Conservation (phyloP, 2,888 invertebrate genomes). For the Zele albiditarsus region DNA sequence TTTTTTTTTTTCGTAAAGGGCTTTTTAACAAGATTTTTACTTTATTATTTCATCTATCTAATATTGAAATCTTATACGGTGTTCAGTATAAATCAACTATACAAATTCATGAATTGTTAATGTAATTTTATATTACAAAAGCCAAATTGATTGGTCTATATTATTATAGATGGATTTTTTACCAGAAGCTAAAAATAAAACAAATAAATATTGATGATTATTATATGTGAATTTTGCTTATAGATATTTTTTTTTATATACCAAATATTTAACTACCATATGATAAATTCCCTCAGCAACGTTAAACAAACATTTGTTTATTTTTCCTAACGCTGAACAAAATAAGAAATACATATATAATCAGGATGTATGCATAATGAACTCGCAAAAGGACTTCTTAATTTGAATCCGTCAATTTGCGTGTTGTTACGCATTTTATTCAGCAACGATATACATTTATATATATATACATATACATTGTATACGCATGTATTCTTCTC, state of each 20-base stretch:
- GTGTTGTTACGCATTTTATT: background rate
- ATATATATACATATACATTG: conserved; percentile 32
- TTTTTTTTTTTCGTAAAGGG: background rate
- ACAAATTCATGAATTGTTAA: background rate
- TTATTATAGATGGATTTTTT: background rate
- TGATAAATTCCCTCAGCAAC: too few relatives aligned
- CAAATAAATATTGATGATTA: too few relatives aligned
- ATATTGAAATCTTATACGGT: background rate
- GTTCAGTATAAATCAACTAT: background rate
- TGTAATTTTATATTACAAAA: background rate
- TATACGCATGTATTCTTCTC: conserved; percentile 36
- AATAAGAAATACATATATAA: background rate
- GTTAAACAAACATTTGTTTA: too few relatives aligned
- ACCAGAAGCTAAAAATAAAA: too few relatives aligned
- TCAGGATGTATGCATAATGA: background rate
- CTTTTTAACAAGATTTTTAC: background rate
- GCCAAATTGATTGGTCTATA: background rate
- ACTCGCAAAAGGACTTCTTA: background rate
- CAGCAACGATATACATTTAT: background rate
- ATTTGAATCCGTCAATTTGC: conserved; percentile 21
- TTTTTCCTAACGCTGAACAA: background rate
- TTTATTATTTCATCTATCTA: background rate
- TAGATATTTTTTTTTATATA: too few relatives aligned
- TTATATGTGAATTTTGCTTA: too few relatives aligned
- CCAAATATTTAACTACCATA: too few relatives aligned